phyloP scores from a whole-genome alignment of 1,140 invertebrate genomes.

The Sycophaga agraensis region DNA sequence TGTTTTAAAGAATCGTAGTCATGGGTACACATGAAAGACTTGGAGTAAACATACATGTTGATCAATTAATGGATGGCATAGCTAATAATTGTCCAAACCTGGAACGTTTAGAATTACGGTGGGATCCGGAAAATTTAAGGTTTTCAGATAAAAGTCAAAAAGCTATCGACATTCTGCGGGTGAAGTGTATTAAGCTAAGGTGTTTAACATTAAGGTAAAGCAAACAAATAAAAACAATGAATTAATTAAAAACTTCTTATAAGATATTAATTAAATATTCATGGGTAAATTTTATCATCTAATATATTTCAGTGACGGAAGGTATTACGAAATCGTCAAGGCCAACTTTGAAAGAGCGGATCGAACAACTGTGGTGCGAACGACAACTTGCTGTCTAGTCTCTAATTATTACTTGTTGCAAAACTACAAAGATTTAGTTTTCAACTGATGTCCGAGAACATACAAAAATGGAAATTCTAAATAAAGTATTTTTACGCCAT shows the following conservation, averaged over 20 bases:
- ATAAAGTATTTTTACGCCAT: constrained; percentile 12
- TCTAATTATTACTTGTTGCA: constrained; percentile 88
- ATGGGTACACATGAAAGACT: constrained; percentile 96
- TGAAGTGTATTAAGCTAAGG: constrained; percentile 83
- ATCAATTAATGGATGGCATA: constrained; percentile 96
- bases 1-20: constrained; percentile 86
- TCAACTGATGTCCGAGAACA: constrained; percentile 73
- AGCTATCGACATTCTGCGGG: constrained; percentile 85
- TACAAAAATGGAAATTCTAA: not conserved
- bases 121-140: constrained; percentile 97
- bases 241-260: no score
- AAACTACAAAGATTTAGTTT: constrained; percentile 93
- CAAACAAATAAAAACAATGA: not conserved
- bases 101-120: constrained; percentile 90
- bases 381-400: constrained; percentile 89
- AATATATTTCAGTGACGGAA: constrained; percentile 78
- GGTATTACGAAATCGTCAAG: constrained; percentile 99
- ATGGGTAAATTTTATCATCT: no score
- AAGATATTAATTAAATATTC: no score
- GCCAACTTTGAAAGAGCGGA: constrained; percentile 99
- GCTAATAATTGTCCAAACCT: constrained; percentile 88
- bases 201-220: constrained; percentile 80
- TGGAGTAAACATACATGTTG: constrained; percentile 94
- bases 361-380: constrained; percentile 91
- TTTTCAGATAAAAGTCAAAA: constrained; percentile 99